Percentiles rank a stretch among this genome's conserved stretches.
Conservation (phyloP, 1,140 invertebrate genomes). For the Acyrthosiphon pisum region DNA sequence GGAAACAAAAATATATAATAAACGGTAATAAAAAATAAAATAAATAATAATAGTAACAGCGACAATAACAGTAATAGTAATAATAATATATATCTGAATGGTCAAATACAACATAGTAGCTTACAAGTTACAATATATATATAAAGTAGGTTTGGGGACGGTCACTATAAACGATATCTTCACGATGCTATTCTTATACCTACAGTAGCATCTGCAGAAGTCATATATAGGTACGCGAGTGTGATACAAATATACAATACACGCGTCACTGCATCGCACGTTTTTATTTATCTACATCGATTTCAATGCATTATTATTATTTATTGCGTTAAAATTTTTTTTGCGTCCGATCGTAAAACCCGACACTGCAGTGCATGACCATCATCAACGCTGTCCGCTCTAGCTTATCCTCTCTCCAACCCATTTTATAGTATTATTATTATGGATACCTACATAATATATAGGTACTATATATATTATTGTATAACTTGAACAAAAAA, state of each 20-base stretch:
- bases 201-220: not conserved
- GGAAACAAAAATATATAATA: not conserved
- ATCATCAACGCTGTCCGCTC: not conserved
- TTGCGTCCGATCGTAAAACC: not conserved
- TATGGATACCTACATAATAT: not conserved
- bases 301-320: not conserved
- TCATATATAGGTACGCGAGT: not conserved
- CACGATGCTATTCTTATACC: too few species aligned
- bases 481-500: conserved; percentile 15
- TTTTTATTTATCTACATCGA: not conserved
- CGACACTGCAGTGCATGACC: not conserved
- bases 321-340: not conserved
- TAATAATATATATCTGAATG: not conserved
- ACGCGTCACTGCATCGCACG: not conserved
- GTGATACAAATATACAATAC: too few species aligned
- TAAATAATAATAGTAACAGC: conserved; percentile 5
- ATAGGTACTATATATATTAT: not conserved
- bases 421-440: not conserved
- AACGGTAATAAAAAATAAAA: conserved; percentile 6
- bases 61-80: not conserved
- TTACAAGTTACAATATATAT: not conserved
- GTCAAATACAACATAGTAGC: not conserved
- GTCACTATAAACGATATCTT: not conserved
- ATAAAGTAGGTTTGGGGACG: not conserved
- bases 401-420: not conserved